Evolutionary conservation across 2,888 invertebrate species (phyloP).

Genomic region (Tachina fera): DNA sequence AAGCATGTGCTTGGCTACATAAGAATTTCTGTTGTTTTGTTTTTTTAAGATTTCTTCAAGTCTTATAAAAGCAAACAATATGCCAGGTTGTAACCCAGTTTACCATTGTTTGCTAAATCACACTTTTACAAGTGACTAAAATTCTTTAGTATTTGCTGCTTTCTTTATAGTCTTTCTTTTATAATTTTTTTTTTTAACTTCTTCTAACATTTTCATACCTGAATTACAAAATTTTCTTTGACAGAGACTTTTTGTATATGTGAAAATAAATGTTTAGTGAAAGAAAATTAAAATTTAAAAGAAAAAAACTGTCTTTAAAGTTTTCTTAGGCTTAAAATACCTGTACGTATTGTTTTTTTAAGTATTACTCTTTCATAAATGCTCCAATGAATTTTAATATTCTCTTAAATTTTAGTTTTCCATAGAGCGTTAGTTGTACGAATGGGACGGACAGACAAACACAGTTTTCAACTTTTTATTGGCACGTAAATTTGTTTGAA

Average conservation of each 20-base stretch:
- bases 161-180: constrained; percentile 16
- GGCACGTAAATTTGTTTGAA: constrained; percentile 68
- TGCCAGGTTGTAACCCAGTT: constrained; percentile 69
- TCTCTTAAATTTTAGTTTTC: background rate
- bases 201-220: constrained; percentile 14
- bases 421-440: background rate
- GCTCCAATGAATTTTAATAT: constrained; percentile 37
- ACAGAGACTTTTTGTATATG: constrained; percentile 17
- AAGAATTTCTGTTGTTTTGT: background rate
- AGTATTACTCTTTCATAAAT: background rate
- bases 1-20: constrained; percentile 15
- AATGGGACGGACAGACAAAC: background rate
- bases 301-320: constrained; percentile 13
- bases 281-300: background rate
- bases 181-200: background rate
- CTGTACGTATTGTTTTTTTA: background rate
- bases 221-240: constrained; percentile 36
- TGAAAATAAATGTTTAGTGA: constrained; percentile 10
- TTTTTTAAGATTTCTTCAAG: constrained; percentile 3
- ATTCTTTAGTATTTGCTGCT: constrained; percentile 38
- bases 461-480: constrained; percentile 42
- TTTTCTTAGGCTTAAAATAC: constrained; percentile 44
- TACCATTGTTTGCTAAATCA: constrained; percentile 69
- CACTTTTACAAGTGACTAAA: constrained; percentile 68
- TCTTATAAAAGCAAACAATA: constrained; percentile 49